A percentile compares a stretch with the other conserved stretches of the same genome.
phyloP scores from a whole-genome alignment of 2,113 vertebrate species.

The Ranitomeya variabilis region DNA sequence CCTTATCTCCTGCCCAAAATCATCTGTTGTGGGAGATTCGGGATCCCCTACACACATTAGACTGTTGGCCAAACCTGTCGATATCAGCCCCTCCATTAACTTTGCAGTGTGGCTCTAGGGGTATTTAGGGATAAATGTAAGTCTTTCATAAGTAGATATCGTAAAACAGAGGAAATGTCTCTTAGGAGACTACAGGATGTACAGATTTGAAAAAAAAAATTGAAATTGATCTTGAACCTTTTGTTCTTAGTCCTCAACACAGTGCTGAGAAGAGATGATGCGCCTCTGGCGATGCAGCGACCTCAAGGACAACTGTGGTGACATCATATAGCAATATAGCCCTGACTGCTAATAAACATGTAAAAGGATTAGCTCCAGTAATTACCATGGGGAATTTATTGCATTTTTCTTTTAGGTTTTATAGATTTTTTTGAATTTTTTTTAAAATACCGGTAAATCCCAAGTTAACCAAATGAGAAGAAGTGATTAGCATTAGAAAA shows the following conservation, averaged over 20 bases:
- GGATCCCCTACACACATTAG: no score
- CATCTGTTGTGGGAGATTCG: no score
- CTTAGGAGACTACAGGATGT: neutral
- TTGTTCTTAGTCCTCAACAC: neutral
- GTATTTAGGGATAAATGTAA: neutral
- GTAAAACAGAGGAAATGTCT: neutral
- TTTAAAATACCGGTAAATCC: neutral
- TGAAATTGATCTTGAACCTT: slow-evolving; percentile 1
- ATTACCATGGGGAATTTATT: neutral
- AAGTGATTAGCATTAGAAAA: neutral
- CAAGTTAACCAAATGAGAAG: neutral
- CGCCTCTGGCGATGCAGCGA: neutral
- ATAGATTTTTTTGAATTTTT: neutral
- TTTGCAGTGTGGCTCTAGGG: neutral
- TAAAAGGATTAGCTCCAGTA: neutral
- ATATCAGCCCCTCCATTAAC: neutral
- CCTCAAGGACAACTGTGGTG: slow-evolving; percentile 27
- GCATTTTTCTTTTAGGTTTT: neutral
- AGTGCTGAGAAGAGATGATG: neutral
- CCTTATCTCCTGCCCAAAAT: no score
- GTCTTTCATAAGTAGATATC: neutral
- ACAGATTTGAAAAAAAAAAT: slow-evolving; percentile 1
- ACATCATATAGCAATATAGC: slow-evolving; percentile 25
- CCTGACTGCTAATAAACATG: neutral
- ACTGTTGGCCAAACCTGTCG: no score